Conservation (phyloP, 1,140 invertebrate species). For the Cotesia vestalis region DNA sequence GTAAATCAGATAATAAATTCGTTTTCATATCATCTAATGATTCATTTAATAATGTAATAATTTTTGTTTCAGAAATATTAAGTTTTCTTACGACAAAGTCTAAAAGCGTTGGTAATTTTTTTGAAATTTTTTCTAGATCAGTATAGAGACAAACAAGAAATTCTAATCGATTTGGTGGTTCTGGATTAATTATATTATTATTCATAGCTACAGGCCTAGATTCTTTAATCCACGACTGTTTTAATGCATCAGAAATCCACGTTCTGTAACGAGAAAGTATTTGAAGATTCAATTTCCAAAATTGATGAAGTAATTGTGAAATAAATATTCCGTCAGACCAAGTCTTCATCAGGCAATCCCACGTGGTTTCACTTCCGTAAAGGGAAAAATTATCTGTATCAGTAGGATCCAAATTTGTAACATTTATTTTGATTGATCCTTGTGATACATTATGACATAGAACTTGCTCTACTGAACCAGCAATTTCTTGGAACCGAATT, state of each 20-base stretch:
- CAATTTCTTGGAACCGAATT: conserved; percentile 92
- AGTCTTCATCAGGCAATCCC: conserved; percentile 72
- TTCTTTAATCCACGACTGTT: conserved; percentile 49
- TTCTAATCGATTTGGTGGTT: conserved; percentile 52
- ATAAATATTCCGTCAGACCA: conserved; percentile 82
- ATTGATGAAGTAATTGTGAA: conserved; percentile 74
- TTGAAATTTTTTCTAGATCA: conserved; percentile 61
- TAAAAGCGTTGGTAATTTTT: conserved; percentile 63
- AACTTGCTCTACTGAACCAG: conserved; percentile 71
- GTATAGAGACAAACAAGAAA: conserved; percentile 65
- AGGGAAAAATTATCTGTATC: conserved; percentile 62
- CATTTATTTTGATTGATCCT: conserved; percentile 49
- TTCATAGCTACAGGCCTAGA: conserved; percentile 47
- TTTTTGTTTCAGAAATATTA: conserved; percentile 40
- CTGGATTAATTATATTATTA: conserved; percentile 42
- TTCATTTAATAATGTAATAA: conserved; percentile 54
- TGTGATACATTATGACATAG: conserved; percentile 63
- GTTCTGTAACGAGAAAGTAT: conserved; percentile 78
- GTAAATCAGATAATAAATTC: conserved; percentile 64
- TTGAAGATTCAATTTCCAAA: conserved; percentile 89
- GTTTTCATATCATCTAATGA: conserved; percentile 66
- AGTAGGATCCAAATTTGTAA: conserved; percentile 44
- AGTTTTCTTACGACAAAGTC: conserved; percentile 62
- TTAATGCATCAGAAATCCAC: conserved; percentile 70
- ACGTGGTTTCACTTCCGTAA: conserved; percentile 66